Conservation (phyloP, 2,113 vertebrate genomes). For the Perca fluviatilis region DNA sequence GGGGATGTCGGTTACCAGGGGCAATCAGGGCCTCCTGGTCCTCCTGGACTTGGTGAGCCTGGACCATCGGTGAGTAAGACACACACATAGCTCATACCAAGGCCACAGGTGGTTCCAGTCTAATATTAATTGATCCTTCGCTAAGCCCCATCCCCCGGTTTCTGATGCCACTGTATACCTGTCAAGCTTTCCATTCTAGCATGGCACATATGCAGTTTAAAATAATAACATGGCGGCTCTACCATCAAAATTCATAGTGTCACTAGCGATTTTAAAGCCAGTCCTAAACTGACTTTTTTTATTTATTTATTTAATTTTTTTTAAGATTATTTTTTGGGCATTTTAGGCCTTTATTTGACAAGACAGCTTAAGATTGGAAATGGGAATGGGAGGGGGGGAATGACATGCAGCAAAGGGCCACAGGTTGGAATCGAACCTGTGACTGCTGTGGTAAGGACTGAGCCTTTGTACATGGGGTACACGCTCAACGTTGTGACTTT, state of each 20-base stretch:
- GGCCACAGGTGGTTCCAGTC: not conserved
- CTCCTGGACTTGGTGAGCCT: conserved; percentile 88
- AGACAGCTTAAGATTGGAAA: too few relatives aligned
- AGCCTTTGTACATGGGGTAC: too few relatives aligned
- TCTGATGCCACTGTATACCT: not conserved
- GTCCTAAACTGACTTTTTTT: too few relatives aligned
- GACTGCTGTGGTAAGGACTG: too few relatives aligned
- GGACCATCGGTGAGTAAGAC: conserved; percentile 86
- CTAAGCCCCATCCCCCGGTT: not conserved
- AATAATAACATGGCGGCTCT: not conserved
- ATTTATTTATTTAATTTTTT: too few relatives aligned
- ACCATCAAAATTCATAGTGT: not conserved
- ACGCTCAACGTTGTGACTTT: too few relatives aligned
- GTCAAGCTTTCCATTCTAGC: not conserved
- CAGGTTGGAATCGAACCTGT: too few relatives aligned
- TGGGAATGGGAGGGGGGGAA: too few relatives aligned
- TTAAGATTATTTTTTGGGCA: too few relatives aligned
- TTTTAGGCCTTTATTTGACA: too few relatives aligned
- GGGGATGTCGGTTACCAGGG: conserved; percentile 89
- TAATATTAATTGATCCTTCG: not conserved
- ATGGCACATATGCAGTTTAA: not conserved
- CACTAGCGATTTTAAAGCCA: too few relatives aligned
- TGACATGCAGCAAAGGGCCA: too few relatives aligned
- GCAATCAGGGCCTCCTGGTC: conserved; percentile 86
- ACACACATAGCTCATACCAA: not conserved